Evolutionary conservation across 2,113 vertebrate genomes (phyloP).

Genomic region (Boulengeromyrus knoepffleri): DNA sequence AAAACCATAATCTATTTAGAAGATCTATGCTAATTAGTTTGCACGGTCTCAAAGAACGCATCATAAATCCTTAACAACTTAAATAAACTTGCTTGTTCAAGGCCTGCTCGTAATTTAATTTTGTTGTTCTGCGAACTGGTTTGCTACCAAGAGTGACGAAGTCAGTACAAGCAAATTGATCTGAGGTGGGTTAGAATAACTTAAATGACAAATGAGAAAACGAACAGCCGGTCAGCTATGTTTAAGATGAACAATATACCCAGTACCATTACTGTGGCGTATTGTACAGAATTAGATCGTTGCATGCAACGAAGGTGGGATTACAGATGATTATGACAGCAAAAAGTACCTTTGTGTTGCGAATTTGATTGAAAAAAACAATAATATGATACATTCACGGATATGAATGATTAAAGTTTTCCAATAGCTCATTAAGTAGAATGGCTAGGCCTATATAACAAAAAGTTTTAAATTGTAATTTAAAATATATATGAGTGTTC

Average conservation of each 20-base stretch:
- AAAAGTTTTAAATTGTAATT: not conserved
- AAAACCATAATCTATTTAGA: slow-evolving; percentile 92
- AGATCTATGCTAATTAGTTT: slow-evolving; percentile 91
- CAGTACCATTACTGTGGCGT: not conserved
- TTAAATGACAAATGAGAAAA: slow-evolving; percentile 20
- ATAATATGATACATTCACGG: not conserved
- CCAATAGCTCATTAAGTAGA: not conserved
- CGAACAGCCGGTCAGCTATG: not conserved
- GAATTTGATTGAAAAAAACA: not conserved
- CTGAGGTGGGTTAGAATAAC: slow-evolving; percentile 19
- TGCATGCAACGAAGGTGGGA: not conserved
- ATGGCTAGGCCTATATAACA: not conserved
- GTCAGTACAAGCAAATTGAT: not conserved
- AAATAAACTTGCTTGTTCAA: slow-evolving; percentile 62
- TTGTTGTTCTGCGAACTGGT: slow-evolving; percentile 32
- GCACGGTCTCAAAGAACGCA: slow-evolving; percentile 77
- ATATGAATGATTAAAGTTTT: not conserved
- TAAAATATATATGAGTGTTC: not conserved
- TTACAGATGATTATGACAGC: not conserved
- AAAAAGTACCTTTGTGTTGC: not conserved
- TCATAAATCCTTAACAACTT: slow-evolving; percentile 86
- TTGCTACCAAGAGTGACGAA: not conserved
- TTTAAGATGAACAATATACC: not conserved
- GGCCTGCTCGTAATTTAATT: slow-evolving; percentile 50
- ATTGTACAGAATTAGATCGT: not conserved